These are phyloP conservation scores for Lophotriccus pileatus DNA, from an alignment of 2,797 vertebrate species.

Conservation along the genomic window DNA sequence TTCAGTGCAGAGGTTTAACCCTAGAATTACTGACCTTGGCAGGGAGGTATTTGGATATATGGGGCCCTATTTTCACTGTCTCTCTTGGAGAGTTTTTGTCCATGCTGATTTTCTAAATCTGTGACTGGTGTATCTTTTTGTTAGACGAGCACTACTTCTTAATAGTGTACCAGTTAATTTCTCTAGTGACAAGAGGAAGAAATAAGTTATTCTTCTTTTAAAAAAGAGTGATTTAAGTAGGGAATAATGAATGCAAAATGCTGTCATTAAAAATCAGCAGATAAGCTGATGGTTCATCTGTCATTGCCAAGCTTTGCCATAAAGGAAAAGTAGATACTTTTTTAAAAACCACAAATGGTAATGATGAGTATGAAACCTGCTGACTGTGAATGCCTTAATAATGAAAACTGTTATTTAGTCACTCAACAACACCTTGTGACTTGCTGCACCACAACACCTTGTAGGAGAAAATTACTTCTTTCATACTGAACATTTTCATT, in stretches of 20 bases:
- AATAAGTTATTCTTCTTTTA: conserved; percentile 47
- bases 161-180: conserved; percentile 45
- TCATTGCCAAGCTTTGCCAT: conserved; percentile 24
- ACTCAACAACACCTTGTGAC: background rate
- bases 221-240: conserved; percentile 58
- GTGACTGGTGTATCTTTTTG: background rate
- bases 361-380: background rate
- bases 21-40: background rate
- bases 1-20: background rate
- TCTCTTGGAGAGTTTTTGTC: background rate
- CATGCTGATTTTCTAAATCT: background rate
- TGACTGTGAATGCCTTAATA: background rate
- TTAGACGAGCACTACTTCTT: conserved; percentile 20
- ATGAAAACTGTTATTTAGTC: background rate
- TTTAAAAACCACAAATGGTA: background rate
- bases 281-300: conserved; percentile 67
- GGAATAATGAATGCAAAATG: conserved; percentile 68
- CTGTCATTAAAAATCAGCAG: conserved; percentile 54
- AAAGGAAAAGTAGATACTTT: background rate
- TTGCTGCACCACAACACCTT: background rate
- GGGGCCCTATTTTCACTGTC: background rate
- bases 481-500: background rate
- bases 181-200: conserved; percentile 52
- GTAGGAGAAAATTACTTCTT: background rate
- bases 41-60: background rate